Base-by-base conservation (phyloP, 2,797 vertebrate species). In the Avahi laniger region DNA sequence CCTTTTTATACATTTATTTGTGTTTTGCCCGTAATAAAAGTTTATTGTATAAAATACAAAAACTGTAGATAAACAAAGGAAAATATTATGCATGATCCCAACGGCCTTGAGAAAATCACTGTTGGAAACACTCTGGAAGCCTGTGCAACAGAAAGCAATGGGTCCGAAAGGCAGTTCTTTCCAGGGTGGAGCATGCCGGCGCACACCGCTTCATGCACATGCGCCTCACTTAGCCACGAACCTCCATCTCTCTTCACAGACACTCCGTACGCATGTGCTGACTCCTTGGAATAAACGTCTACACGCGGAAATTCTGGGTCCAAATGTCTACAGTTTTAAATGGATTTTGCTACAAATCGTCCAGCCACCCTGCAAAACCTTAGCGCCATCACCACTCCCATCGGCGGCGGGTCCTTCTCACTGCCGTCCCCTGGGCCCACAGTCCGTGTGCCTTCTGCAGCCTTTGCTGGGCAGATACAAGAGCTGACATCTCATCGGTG, bases 371-470 rank as follows among this genome's bases (percentile, higher is more conserved):
- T 2, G 14, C 35, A 57, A 35, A 54, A 22, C 15, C 11, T 2
- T 1, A n/a, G 1, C 2, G 26, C 38, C 12, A 0, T 5, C 1
- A 18, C 4, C 50, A 18, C 35, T 18, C 38, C 43, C 0, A 0
- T n/a, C 17, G 1, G 48, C 22, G 3, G 3, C 5, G 63, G 28
- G n/a, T 43, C 0, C 9, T 1, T 20, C 93, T 8, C 15, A 13
- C 4, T 65, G 30, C n/a, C 70, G 65, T 54, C 41, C 0, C 0
- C 30, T 43, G 15, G 4, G 1, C 52, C 1, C 1, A 65, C 4
- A 4, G 35, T 30, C 24, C 0, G 3, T 0, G 0, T 1, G 0
- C 4, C n/a, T 59, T 59, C 48, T 35, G 20, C 0, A 15, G 26
- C 12, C 35, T 69, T 63, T 79, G 65, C 54, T 57, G 35, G 38